Evolutionary conservation across 2,888 invertebrate genomes (phyloP), one percentile per base, ranked within the genome.

Genomic region (Crioceris asparagi): DNA sequence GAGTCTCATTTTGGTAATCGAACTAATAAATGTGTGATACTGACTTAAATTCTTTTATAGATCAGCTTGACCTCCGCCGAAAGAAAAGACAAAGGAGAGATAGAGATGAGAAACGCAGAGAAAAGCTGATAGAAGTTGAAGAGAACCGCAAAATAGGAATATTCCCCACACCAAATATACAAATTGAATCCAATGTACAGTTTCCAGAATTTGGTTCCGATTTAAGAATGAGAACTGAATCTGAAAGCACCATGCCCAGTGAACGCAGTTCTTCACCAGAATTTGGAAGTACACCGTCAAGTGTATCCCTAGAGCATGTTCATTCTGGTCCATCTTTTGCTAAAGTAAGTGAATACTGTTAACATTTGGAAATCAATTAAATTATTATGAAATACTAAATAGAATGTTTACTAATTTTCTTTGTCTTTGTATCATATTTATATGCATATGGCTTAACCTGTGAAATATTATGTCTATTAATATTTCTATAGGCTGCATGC

Each of bases 41-140:
- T n/a, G n/a, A n/a, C n/a, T 29, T 35, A 2, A 12, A 15, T 25
- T 32, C 38, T 35, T 14, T 40, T 49, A 17, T 32, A 83, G 87
- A 77, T 41, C 86, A 90, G 61, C 56, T 93, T 35, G 74, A 79
- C 4, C 70, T 73, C 8, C 46, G 91, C 2, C 76, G 77, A 17
- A 75, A 75, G 31, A 64, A 69, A 10, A 76, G 93, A 4, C 76
- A 77, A 29, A 77, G 78, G 5, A 72, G 77, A 16, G 79, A 77
- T 27, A 75, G 80, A 7, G 85, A 87, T 11, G 93, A 93, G 57
- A 75, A 75, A 16, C 77, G 79, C 19, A 74, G 85, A 3, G 88
- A 90, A 56, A 79, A 78, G 44, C 75, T 79, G n/a, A 80, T 81
- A 43, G 77, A 72, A 36, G 76, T 74, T 45, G 75, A 81, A 47